Evolutionary conservation across 1,140 invertebrate genomes (phyloP).

Genomic region (Drosophila nigrodunni): DNA sequence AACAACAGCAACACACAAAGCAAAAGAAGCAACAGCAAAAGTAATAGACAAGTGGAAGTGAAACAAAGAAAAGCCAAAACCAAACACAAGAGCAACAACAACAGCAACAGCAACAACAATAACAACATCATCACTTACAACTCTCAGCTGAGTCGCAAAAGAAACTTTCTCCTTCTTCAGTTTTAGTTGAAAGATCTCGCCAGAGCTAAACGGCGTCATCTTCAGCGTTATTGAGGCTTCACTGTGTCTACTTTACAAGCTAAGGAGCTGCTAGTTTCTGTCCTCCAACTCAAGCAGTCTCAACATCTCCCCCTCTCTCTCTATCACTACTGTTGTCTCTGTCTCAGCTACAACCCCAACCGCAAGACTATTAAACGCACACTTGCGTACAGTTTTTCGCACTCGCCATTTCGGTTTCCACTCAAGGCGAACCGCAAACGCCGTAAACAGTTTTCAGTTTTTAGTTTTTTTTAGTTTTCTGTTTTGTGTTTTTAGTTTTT

Average conservation of each 20-base stretch:
- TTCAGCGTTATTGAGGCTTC: constrained; percentile 40
- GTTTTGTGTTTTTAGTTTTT: constrained; percentile 19
- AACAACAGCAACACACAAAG: too few relatives aligned
- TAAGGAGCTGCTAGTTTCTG: constrained; percentile 54
- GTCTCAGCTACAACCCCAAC: constrained; percentile 10
- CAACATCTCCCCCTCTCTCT: background rate
- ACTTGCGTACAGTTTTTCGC: constrained; percentile 77
- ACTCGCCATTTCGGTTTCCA: constrained; percentile 43
- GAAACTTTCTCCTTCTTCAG: constrained; percentile 67
- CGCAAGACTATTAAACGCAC: constrained; percentile 78
- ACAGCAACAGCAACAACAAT: background rate
- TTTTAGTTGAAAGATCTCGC: constrained; percentile 24
- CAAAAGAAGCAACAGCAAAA: constrained; percentile 37
- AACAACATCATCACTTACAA: constrained; percentile 14
- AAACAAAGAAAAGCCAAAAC: constrained; percentile 63
- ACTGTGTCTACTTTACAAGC: constrained; percentile 66
- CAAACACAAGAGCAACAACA: constrained; percentile 33
- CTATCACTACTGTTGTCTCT: constrained; percentile 9
- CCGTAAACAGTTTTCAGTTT: constrained; percentile 38
- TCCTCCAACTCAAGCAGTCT: constrained; percentile 8
- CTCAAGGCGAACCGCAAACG: constrained; percentile 34
- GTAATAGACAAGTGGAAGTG: constrained; percentile 74
- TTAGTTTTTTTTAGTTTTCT: background rate
- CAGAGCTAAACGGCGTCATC: constrained; percentile 63
- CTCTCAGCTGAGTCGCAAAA: constrained; percentile 57